These are phyloP conservation scores for Sesamia inferens DNA, from an alignment of 2,888 invertebrate genomes.

Conservation along the genomic window DNA sequence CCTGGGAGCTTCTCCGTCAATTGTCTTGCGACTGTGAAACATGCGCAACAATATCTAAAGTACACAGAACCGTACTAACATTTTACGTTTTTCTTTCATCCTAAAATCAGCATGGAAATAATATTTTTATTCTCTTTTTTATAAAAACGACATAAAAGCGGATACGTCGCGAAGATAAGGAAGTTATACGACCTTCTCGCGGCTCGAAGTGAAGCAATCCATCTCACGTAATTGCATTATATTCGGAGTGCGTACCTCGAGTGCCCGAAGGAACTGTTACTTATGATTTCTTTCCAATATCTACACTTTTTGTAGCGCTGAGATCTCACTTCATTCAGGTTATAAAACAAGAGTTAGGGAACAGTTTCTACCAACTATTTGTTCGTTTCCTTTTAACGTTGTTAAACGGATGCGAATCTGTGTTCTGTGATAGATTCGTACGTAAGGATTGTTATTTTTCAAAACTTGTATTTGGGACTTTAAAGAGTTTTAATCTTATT, in stretches of 20 bases:
- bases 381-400: conserved; percentile 39
- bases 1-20: conserved; percentile 32
- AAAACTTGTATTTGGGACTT: conserved; percentile 20
- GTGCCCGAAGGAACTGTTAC: conserved; percentile 71
- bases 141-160: conserved; percentile 76
- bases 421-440: conserved; percentile 39
- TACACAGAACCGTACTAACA: conserved; percentile 44
- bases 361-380: conserved; percentile 57
- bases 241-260: conserved; percentile 76
- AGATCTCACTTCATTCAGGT: conserved; percentile 57
- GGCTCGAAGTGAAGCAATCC: conserved; percentile 79
- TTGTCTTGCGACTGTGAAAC: conserved; percentile 50
- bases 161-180: conserved; percentile 74
- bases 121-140: conserved; percentile 75
- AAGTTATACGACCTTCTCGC: conserved; percentile 76
- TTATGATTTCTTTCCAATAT: conserved; percentile 75
- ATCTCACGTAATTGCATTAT: conserved; percentile 84
- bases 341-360: conserved; percentile 63
- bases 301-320: conserved; percentile 65
- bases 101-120: conserved; percentile 63
- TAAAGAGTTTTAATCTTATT: not conserved
- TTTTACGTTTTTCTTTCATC: conserved; percentile 60
- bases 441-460: conserved; percentile 46
- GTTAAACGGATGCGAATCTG: conserved; percentile 37
- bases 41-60: conserved; percentile 49